Base-by-base conservation (phyloP, 2,888 invertebrate species). In the Polydrusus pterygomalis region DNA sequence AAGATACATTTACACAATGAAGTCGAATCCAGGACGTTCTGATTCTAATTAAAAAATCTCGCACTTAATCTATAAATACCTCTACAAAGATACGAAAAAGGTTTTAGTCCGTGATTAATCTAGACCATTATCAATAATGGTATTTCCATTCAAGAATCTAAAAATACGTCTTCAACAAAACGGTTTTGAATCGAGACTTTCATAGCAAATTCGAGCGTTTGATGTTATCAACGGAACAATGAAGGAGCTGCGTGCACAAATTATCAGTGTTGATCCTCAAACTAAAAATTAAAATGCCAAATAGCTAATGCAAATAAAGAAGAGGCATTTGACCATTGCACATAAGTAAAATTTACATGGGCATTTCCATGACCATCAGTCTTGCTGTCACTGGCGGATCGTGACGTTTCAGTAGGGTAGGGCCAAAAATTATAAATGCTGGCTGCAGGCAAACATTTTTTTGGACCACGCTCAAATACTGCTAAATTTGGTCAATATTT, bases 141-240 rank as follows among this genome's bases (percentile, higher is more conserved):
- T 56, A 71, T 62, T 63, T 51, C 63, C 71, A 54, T 71, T 71
- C 45, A 64, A 54, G 45, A 56, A 56, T 34, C 71, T 63, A 71
- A 71, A 71, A 71, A 71, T 71, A 64, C 58, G 17, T 47, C 6
- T 70, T 64, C n/a, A 64, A 64, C 71, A 62, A 20, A 67, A 64
- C 51, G 54, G 64, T 64, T 43, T 64, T 54, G 30, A 71, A 71
- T 71, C 71, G 40, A 45, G 56, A 54, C 64, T 58, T 45, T 60
- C 58, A 43, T 30, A 47, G 58, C 34, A 58, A 69, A 69, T 58
- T 69, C 45, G 45, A 58, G 18, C 45, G 43, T 60, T 69, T 11
- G 54, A 43, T 56, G 18, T 47, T 58, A 69, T 58, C 69, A 11
- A 43, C 45, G 60, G n/a, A 60, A 60, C 30, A 69, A 60, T 45